A percentile compares a stretch with the other conserved stretches of the same genome.
Evolutionary conservation across 2,888 invertebrate species (phyloP).

Genomic region (Amphipoea oculea): DNA sequence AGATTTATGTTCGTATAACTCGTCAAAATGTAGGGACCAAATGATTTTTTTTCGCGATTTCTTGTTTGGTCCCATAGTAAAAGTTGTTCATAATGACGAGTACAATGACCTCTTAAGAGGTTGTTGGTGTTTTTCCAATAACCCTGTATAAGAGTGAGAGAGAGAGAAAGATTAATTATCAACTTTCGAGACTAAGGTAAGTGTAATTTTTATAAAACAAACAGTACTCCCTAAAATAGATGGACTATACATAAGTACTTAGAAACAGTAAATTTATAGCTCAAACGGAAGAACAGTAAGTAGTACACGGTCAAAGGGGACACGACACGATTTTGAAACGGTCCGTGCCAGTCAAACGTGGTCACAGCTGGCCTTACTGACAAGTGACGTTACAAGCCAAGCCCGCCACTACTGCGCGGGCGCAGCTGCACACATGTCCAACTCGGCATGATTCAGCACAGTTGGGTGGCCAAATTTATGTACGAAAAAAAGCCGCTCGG

Average conservation of each 20-base stretch:
- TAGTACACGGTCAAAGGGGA: background rate
- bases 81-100: too few relatives aligned
- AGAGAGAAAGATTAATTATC: background rate
- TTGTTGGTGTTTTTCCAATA: too few relatives aligned
- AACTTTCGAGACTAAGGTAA: background rate
- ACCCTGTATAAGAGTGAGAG: too few relatives aligned
- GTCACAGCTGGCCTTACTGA: conserved; percentile 39
- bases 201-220: too few relatives aligned
- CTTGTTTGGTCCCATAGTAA: too few relatives aligned
- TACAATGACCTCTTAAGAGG: too few relatives aligned
- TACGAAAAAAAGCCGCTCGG: background rate
- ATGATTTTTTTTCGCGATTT: too few relatives aligned
- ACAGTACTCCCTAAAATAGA: background rate
- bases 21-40: too few relatives aligned
- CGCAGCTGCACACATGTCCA: conserved; percentile 7
- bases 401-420: conserved; percentile 35
- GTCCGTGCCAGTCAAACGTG: conserved; percentile 28
- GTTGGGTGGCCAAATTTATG: background rate
- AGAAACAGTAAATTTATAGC: background rate
- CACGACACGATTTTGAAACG: conserved; percentile 28
- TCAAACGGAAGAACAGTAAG: background rate
- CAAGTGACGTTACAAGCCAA: conserved; percentile 41
- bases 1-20: too few relatives aligned
- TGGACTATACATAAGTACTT: background rate
- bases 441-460: background rate